A percentile compares a stretch with the other conserved stretches of the same genome.
These are phyloP conservation scores for Myotis davidii DNA, from an alignment of 2,113 vertebrate species.

Conservation along the genomic window DNA sequence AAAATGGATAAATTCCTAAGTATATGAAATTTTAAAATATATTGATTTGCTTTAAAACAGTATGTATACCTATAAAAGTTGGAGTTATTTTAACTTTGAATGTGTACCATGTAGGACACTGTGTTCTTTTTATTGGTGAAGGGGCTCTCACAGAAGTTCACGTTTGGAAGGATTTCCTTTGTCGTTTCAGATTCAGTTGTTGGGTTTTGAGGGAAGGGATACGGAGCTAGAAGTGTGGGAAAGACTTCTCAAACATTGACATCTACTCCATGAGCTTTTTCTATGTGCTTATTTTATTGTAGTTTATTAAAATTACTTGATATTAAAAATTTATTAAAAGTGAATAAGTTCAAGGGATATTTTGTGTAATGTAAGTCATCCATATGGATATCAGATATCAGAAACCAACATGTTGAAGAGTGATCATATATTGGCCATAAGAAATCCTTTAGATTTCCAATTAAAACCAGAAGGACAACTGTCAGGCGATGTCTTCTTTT, in stretches of 20 bases:
- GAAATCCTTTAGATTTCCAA: too few relatives aligned
- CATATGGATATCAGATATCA: neutral
- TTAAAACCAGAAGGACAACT: neutral
- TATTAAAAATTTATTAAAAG: conserved; percentile 67
- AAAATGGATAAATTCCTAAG: neutral
- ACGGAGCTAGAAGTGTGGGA: conserved; percentile 54
- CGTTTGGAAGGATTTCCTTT: conserved; percentile 80
- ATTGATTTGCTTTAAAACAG: conserved; percentile 88
- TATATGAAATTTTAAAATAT: conserved; percentile 85
- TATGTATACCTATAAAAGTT: conserved; percentile 86
- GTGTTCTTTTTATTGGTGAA: conserved; percentile 83
- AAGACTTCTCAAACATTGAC: conserved; percentile 76
- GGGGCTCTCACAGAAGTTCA: conserved; percentile 78
- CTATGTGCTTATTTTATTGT: conserved; percentile 87
- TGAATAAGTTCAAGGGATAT: neutral
- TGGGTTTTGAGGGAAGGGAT: conserved; percentile 69
- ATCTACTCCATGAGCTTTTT: conserved; percentile 85
- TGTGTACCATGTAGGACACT: conserved; percentile 83
- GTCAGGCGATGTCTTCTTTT: neutral
- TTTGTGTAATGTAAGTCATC: neutral
- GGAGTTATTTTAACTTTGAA: conserved; percentile 86
- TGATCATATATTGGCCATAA: neutral
- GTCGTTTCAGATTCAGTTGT: conserved; percentile 79
- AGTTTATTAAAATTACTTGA: conserved; percentile 89
- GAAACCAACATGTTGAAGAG: neutral